A percentile compares a stretch with the other conserved stretches of the same genome.
These are phyloP conservation scores for Agrypnia vestita DNA, from an alignment of 1,140 invertebrate species.

Conservation along the genomic window DNA sequence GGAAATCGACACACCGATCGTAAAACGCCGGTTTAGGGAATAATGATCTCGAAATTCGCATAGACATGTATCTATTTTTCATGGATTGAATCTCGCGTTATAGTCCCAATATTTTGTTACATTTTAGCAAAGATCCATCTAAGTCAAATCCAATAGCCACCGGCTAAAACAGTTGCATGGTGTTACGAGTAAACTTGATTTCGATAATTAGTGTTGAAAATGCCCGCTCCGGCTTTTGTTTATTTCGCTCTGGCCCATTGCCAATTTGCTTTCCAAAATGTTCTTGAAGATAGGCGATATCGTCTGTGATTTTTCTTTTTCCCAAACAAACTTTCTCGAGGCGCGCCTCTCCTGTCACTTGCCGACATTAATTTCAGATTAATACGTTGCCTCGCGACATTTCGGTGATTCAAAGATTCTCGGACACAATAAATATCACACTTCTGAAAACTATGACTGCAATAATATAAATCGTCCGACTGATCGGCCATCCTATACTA, in stretches of 20 bases:
- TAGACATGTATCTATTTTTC: too few species aligned
- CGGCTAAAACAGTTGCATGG: neutral
- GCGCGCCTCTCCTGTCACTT: neutral
- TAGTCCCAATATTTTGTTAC: too few species aligned
- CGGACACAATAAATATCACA: neutral
- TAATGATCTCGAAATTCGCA: too few species aligned
- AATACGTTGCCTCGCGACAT: neutral
- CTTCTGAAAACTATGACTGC: constrained; percentile 11
- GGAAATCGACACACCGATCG: too few species aligned
- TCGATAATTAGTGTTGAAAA: constrained; percentile 12
- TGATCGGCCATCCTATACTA: too few species aligned
- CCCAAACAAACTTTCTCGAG: too few species aligned
- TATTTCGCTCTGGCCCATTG: neutral
- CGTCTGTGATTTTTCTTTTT: constrained; percentile 2
- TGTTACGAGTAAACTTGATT: constrained; percentile 2
- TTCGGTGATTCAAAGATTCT: neutral
- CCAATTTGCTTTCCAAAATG: constrained; percentile 27
- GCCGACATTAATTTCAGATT: neutral
- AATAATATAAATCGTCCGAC: neutral
- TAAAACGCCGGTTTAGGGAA: too few species aligned
- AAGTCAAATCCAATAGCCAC: neutral
- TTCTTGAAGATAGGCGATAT: neutral
- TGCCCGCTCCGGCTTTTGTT: constrained; percentile 1
- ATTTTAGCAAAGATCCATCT: too few species aligned
- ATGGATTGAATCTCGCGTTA: too few species aligned